Evolutionary conservation across 2,888 invertebrate species (phyloP), one percentile per base, ranked within the genome.

Genomic region (Cremastinae sp.): DNA sequence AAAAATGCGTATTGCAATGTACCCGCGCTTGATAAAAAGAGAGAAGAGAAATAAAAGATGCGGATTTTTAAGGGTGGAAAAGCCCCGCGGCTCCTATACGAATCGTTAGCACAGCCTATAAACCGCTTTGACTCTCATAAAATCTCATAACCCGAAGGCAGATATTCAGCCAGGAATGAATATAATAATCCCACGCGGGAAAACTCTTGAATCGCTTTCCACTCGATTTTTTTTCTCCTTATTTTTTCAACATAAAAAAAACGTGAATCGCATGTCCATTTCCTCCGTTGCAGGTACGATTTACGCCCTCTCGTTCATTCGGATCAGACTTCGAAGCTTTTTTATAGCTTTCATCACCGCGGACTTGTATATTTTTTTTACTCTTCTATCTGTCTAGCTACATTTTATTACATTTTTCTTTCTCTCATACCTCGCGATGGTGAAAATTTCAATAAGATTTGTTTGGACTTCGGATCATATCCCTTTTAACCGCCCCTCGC

Each of bases 41-140:
- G 56, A 71, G 62, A 59, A 12, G 56, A 64, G 64, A 75, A 61
- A 69, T 66, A 71, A 39, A 56, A 41, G 43, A 55, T 55, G 41
- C 47, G 35, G 53, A 37, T 53, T 70, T 65, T 62, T 18, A 41
- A 72, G 61, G 56, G 45, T 39, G 22, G 8, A 58, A 43, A 66
- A 49, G 39, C 43, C 51, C 12, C 41, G n/a, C 45, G 74, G 47
- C 41, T 22, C 14, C 35, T n/a, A n/a, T 8, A 53, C 56, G 69
- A n/a, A 41, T 28, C 28, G 28, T 28, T 37, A 41, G 51, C 39
- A 51, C 56, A 72, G 58, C 66, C 68, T 82, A 83, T 87, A 86
- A 87, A 87, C 87, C 85, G 87, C 87, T 87, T 87, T 87, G 82
- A 84, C 83, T 85, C 86, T 87, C 86, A 87, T 88, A 87, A 88